phyloP scores from a whole-genome alignment of 2,888 invertebrate species.

The Alentia gelatinosa region DNA sequence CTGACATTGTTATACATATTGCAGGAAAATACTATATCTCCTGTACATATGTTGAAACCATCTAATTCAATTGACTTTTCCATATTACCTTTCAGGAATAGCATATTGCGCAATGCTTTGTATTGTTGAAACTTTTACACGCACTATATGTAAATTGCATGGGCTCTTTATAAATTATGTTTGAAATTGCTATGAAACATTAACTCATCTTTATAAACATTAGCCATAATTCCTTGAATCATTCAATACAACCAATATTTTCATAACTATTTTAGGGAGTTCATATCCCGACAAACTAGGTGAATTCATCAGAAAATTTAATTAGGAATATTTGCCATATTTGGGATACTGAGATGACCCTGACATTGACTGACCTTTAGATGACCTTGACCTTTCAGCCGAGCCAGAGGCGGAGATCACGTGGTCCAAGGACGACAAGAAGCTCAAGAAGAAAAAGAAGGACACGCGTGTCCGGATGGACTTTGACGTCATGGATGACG shows the following conservation, averaged over 20 bases:
- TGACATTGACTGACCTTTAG: no score
- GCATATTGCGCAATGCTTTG: background rate
- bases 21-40: background rate
- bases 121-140: background rate
- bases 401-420: conserved; percentile 70
- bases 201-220: no score
- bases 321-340: no score
- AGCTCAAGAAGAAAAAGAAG: conserved; percentile 61
- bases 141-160: background rate
- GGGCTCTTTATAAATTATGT: background rate
- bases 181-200: no score
- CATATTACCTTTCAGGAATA: background rate
- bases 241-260: no score
- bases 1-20: background rate
- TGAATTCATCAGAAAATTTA: no score
- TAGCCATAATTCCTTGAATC: no score
- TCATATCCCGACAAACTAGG: no score
- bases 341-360: no score
- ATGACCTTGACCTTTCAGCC: conserved; percentile 46
- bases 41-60: background rate
- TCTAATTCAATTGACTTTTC: background rate
- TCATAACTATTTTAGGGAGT: no score
- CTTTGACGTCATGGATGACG: background rate
- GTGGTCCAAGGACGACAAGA: conserved; percentile 74
- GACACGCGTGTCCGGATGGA: conserved; percentile 48